Conservation (phyloP, 2,797 vertebrate species). For the Saguinus oedipus region DNA sequence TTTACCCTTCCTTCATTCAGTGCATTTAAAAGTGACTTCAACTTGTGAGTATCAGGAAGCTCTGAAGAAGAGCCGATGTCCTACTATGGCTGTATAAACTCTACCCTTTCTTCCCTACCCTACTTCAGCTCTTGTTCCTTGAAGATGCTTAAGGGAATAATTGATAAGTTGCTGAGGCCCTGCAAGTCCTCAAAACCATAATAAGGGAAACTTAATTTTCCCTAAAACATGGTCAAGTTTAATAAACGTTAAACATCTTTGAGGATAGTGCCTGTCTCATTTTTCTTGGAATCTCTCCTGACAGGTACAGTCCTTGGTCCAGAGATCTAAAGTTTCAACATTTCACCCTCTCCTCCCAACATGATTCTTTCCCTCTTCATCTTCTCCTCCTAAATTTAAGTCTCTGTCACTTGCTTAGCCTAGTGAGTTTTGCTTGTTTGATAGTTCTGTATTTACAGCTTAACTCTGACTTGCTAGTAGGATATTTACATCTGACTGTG, state of each 20-base stretch:
- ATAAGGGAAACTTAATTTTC: background rate
- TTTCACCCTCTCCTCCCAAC: background rate
- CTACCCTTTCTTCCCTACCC: fast-evolving
- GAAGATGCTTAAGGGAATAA: background rate
- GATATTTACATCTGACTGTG: background rate
- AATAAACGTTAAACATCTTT: background rate
- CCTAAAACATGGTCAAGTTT: background rate
- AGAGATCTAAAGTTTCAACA: background rate
- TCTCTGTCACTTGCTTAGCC: background rate
- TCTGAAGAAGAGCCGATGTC: background rate
- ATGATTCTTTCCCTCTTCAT: background rate
- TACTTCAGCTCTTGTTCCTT: background rate
- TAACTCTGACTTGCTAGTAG: background rate
- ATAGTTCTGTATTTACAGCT: background rate
- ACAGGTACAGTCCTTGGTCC: background rate
- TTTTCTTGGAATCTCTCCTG: background rate
- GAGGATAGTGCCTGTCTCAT: background rate
- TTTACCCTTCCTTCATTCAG: background rate
- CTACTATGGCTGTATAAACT: background rate
- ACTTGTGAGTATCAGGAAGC: background rate
- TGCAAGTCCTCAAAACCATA: background rate
- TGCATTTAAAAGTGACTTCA: background rate
- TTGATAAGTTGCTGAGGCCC: background rate
- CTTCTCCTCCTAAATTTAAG: background rate
- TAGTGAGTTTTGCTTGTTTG: background rate